Conservation (phyloP, 2,888 invertebrate species). For the Cryptus armator region DNA sequence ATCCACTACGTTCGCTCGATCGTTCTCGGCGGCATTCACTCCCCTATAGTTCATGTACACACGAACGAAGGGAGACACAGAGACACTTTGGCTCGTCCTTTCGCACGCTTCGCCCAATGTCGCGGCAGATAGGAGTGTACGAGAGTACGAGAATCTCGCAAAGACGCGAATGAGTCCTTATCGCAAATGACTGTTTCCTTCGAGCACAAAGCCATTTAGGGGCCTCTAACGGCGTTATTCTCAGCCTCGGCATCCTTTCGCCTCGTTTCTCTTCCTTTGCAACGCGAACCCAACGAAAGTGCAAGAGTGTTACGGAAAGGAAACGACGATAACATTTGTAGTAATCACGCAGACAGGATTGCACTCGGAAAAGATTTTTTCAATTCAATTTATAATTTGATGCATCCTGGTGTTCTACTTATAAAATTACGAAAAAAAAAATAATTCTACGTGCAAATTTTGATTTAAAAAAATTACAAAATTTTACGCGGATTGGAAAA, state of each 20-base stretch:
- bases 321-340: conserved; percentile 26
- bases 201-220: conserved; percentile 82
- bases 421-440: too few relatives aligned
- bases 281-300: background rate
- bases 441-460: too few relatives aligned
- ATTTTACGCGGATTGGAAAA: too few relatives aligned
- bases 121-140: conserved; percentile 28
- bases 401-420: too few relatives aligned
- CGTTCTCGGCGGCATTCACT: conserved; percentile 61
- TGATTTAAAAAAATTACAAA: too few relatives aligned
- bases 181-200: conserved; percentile 84
- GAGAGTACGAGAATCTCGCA: conserved; percentile 53
- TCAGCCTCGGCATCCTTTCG: conserved; percentile 68
- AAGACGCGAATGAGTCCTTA: conserved; percentile 80
- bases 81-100: background rate
- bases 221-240: conserved; percentile 78
- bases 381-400: too few relatives aligned
- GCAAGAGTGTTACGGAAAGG: background rate
- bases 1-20: conserved; percentile 64
- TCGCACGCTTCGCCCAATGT: background rate
- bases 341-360: background rate
- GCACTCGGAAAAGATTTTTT: background rate
- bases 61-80: background rate
- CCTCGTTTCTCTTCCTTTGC: conserved; percentile 12
- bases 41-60: background rate